Base-by-base conservation (phyloP, 2,888 invertebrate genomes). In the Meganola albula region DNA sequence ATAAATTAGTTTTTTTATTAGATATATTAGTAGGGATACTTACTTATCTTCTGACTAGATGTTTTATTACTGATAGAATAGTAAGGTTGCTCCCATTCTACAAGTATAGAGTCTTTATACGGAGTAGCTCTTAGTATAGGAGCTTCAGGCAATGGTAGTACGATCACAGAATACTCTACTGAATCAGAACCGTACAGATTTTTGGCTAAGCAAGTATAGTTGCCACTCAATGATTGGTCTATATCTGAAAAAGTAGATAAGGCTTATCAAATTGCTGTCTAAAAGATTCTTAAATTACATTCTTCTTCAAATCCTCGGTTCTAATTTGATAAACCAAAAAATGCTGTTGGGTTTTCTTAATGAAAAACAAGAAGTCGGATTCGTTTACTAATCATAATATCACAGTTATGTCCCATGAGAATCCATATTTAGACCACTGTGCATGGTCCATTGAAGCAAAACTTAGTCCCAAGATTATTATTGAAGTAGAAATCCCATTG, bases 141-240 rank as follows among this genome's bases (percentile, higher is more conserved):
- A 0, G 92, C 87, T 37, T 88, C 88, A 0, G 94, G 94, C n/a
- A 93, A 80, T 37, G 93, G 91, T 52, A 94, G 88, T 0, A 95
- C 94, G 35, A 90, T 87, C 18, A 96, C 88, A 1, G 90, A 88
- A 68, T 95, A 95, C 33, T 91, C 91, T 34, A 96, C 92, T 26
- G 92, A 91, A 66, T 96, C 96, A 12, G 91, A 91, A 0, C 96
- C 96, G 64, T 93, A 93, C 9, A 92, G 86, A 74, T 96, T 96
- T 67, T 92, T 92, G 5, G 93, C 93, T 7, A 91, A 87, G 61
- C 94, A 94, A 0, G 92, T 91, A 76, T 93, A 94, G 86, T 94
- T 94, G 21, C 93, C 93, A 43, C 92, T 90, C 11, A 93, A 78
- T 3, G 92, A 82, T 45, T 80, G 83, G 42, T 84, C 84, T 46